Base-by-base conservation (phyloP, 2,797 vertebrate species). In the Malurus splendens region DNA sequence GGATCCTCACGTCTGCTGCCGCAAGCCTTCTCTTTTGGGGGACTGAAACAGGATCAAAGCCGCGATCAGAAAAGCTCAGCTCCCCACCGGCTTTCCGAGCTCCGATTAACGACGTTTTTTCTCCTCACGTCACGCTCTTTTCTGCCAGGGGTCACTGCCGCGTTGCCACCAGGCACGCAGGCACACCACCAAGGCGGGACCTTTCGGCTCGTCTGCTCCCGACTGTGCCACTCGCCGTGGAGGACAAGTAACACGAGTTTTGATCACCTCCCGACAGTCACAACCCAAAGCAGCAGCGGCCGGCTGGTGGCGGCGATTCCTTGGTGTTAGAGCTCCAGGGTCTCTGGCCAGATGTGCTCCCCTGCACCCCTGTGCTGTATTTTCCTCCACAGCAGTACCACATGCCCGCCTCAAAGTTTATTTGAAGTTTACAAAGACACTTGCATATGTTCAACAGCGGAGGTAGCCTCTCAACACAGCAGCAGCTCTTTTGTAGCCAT, bases 281-380 rank as follows among this genome's bases (percentile, higher is more conserved):
- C 5, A 5, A 47, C 28, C 12, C 45, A 3, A 32, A 41, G 14
- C 0, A 38, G 23, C 27, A 20, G 65, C 30, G 12, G 18, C 23
- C 32, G 5, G 20, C 27, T 12, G 33, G 23, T 4, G 27, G 27
- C 23, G 10, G 27, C 23, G 10, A 39, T 57, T 45, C 59, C 32
- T 25, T 14, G 10, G 10, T 10, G 24, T 36, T 16, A 6, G 41
- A 72, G n/a, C 38, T 50, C 19, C 30, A 10, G 48, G 17, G 18
- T 39, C 33, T 28, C 45, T 6, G 22, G 36, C 25, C 41, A 50
- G 22, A 16, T 13, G 12, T 13, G 25, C 9, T 12, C 10, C 10
- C 24, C 12, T 10, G 6, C 1, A 1, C 17, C 20, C 30, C 32
- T 16, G 7, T 7, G 11, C 20, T n/a, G 18, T 5, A 8, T 20